Evolutionary conservation across 2,888 invertebrate species (phyloP), one percentile per base, ranked within the genome.

Genomic region (Vannuccia rotundouncinata): DNA sequence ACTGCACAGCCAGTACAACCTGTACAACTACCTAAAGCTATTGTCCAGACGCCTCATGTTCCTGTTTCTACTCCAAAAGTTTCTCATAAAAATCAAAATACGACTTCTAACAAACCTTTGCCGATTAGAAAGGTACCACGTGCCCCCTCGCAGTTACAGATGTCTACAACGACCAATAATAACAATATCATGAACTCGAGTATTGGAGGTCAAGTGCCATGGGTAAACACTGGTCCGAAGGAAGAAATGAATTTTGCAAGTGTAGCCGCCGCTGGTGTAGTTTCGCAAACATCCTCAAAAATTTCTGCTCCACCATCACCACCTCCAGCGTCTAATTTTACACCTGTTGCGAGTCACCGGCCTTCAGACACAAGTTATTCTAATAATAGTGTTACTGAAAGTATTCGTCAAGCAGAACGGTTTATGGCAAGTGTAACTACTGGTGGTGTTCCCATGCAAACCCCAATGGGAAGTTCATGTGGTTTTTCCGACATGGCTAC

Each of bases 201-300:
- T 29, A 29, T 60, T 28, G 78, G 66, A 2, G 66, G n/a, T 74
- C 59, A 78, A 28, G 59, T 74, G 29, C 60, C 78, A 2, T 60
- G 66, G 66, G 66, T 66, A 22, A 66, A 66, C 25, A 66, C 66
- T 2, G 66, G 66, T 66, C 66, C 5, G 2, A 66, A 66, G 25
- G 66, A 66, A 66, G 66, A 66, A 66, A 66, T 66, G 66, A 66
- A 92, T 86, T 92, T 92, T 87, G 92, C 92, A 0, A 91, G 91
- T 79, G 92, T 92, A 29, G 90, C 90, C 79, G 90, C 90, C 10
- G 91, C 91, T 1, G 92, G 92, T 29, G 86, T 88, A 13, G 85
- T 88, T n/a, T 81, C 91, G 83, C 82, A 85, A 81, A 81, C 82
- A 76, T 22, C 80, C 29, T 22, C 75, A 59, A 59, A 74, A 27